phyloP scores from a whole-genome alignment of 1,140 invertebrate species.

The Cotesia chilonis region DNA sequence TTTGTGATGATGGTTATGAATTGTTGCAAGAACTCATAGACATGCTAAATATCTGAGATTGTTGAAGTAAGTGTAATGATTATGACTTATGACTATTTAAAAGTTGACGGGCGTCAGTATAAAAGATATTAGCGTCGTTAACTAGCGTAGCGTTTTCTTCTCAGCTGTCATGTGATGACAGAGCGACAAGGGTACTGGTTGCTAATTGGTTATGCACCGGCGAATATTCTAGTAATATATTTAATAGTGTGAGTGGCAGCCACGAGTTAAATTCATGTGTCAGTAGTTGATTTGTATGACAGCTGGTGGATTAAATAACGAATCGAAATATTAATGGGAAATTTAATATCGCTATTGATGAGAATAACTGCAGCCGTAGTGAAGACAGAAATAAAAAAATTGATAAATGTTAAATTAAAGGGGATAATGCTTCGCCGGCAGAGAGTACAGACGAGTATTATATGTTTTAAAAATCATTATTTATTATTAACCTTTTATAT shows the following conservation, averaged over 20 bases:
- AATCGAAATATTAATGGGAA: not conserved
- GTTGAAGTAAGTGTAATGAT: not conserved
- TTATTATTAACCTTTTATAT: not conserved
- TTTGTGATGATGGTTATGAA: too few relatives aligned
- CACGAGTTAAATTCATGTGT: conserved; percentile 15
- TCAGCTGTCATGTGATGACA: conserved; percentile 33
- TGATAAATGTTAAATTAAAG: conserved; percentile 15
- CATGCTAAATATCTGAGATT: too few relatives aligned
- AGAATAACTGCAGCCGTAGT: not conserved
- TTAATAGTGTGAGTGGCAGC: conserved; percentile 7
- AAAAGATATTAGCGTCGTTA: conserved; percentile 40
- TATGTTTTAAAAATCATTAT: not conserved
- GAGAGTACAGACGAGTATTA: not conserved
- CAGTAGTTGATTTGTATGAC: conserved; percentile 9
- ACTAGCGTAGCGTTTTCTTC: conserved; percentile 37
- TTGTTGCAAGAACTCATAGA: too few relatives aligned
- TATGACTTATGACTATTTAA: conserved; percentile 11
- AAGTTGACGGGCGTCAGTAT: conserved; percentile 14
- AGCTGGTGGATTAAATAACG: not conserved
- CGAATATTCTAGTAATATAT: conserved; percentile 40
- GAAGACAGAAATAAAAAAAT: conserved; percentile 8
- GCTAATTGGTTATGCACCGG: conserved; percentile 49
- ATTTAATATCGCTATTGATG: not conserved
- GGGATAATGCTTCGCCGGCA: not conserved
- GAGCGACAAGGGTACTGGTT: conserved; percentile 31